Evolutionary conservation across 2,113 vertebrate genomes (phyloP).

Genomic region (Lycocorax pyrrhopterus): DNA sequence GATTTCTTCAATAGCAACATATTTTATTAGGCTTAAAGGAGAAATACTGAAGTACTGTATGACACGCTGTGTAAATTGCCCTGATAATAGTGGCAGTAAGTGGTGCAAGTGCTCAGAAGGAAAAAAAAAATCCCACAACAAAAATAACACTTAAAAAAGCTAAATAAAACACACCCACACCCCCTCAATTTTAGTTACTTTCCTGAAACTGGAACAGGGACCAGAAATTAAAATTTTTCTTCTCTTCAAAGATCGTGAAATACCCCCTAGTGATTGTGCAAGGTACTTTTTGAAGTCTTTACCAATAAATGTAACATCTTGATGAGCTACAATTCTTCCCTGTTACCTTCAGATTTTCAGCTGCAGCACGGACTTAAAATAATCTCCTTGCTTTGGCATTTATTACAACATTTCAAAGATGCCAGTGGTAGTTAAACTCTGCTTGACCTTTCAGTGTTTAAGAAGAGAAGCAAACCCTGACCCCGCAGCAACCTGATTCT

Average conservation of each 20-base stretch:
- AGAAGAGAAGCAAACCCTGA: slow-evolving; percentile 67
- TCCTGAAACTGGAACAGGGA: background rate
- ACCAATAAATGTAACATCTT: background rate
- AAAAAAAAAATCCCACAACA: background rate
- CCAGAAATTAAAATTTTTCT: background rate
- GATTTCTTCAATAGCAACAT: background rate
- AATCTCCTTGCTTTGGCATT: slow-evolving; percentile 58
- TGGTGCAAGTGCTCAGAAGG: background rate
- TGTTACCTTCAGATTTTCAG: background rate
- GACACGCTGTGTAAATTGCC: background rate
- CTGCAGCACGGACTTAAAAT: slow-evolving; percentile 25
- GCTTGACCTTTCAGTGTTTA: slow-evolving; percentile 60
- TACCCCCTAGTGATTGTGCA: background rate
- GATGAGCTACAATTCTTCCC: background rate
- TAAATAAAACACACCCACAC: background rate
- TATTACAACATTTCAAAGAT: slow-evolving; percentile 62
- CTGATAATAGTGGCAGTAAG: background rate
- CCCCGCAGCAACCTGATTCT: slow-evolving; percentile 62
- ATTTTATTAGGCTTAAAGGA: slow-evolving; percentile 37
- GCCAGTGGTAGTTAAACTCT: slow-evolving; percentile 73
- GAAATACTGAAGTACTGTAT: background rate
- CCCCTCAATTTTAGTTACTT: background rate
- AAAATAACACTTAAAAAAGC: background rate
- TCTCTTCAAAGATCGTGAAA: background rate
- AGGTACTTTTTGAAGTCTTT: background rate